Evolutionary conservation across 2,888 invertebrate species (phyloP), one percentile per base, ranked within the genome.

Genomic region (Aporophyla lueneburgensis): DNA sequence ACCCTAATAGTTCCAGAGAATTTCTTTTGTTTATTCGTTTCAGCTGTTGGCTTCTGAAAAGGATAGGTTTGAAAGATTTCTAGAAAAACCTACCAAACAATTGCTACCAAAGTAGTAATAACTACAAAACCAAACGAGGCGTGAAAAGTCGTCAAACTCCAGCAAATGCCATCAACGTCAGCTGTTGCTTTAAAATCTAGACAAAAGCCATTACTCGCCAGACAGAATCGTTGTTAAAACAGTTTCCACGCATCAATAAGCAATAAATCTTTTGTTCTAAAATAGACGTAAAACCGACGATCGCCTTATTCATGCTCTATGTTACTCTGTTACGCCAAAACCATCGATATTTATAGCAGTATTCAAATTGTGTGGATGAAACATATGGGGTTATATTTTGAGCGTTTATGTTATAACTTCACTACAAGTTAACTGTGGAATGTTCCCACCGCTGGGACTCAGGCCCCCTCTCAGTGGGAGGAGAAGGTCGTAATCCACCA

Each of bases 191-290:
- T 73, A 71, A 62, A 68, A 72, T 70, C 68, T 51, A 84, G 87
- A 83, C 86, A 81, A 83, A 81, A 74, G 63, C 69, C 76, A 84
- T 84, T 81, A 69, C 65, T 75, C 71, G 63, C 75, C 78, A 74
- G 81, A 76, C 84, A 80, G 72, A 69, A 74, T 78, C 56, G 81
- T 67, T 78, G 53, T 61, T 69, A 74, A 81, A 78, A 85, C 85
- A 72, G 76, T 80, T 85, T 88, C 76, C 74, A 86, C 83, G 83
- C 83, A 78, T 86, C 76, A 72, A 84, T 85, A 81, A 75, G 21
- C 75, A 73, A 80, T 85, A 81, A 83, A 87, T 78, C 75, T 73
- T 76, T 74, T 71, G 56, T 33, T 56, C 75, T 69, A 70, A 86
- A 88, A 81, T 84, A 81, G 78, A 77, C 19, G 40, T 24, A 53